Base-by-base conservation (phyloP, 2,797 vertebrate genomes). In the Taeniopygia guttata region DNA sequence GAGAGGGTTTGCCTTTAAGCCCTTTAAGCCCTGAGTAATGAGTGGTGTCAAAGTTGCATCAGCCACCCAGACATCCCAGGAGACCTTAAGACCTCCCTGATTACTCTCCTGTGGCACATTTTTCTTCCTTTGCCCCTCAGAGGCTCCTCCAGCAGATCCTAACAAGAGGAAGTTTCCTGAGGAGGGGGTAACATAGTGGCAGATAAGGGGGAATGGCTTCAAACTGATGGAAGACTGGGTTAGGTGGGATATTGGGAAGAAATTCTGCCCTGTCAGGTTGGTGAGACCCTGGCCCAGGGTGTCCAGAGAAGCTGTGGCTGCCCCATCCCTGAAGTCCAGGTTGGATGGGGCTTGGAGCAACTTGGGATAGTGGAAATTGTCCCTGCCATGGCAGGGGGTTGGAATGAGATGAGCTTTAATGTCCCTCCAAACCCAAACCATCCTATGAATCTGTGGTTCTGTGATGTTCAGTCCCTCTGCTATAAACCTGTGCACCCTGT, bases 301-400 rank as follows among this genome's bases (percentile, higher is more conserved):
- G 9, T 5, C 21, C 34, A 73, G 40, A 54, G 54, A 18, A 73
- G 10, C 52, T 84, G 46, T 72, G 87, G 18, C 45, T 66, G 30
- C 16, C 11, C 25, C 45, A 46, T 29, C n/a, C 11, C 25, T 78
- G 73, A 9, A 36, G 26, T 19, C 10, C 54, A 60, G 4, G 10
- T 7, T 79, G 60, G 40, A 72, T 0, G 0, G 15, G 21, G 22
- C 46, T 54, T 84, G 59, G 42, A 78, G 42, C 23, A 73, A 0
- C 11, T 11, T 49, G 74, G 32, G 19, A 0, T 11, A 6, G 36
- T 25, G 34, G 23, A 32, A 67, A 10, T 8, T 90, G 52, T 17
- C 22, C 46, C 34, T 84, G 73, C 21, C 59, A 43, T 29, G 26
- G 34, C 42, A 79, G 36, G 19, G 26, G 4, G 2, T 3, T 34